Conservation (phyloP, 2,888 invertebrate species). For the Cataglyphis altisquamis region DNA sequence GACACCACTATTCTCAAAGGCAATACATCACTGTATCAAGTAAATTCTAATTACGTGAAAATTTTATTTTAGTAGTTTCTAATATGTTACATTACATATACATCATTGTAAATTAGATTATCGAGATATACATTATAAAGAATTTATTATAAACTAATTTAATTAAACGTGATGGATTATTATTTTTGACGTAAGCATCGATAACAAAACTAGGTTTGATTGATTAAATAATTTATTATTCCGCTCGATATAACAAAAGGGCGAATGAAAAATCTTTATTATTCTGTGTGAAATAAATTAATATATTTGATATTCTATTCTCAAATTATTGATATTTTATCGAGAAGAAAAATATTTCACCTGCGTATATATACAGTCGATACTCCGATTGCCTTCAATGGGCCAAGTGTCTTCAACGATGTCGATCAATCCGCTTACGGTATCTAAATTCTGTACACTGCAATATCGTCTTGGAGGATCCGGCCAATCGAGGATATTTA, state of each 20-base stretch:
- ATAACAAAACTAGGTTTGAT: background rate
- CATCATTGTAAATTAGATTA: slow-evolving; percentile 8
- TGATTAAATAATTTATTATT: background rate
- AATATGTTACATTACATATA: background rate
- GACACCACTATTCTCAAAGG: background rate
- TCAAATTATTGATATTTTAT: background rate
- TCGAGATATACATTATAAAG: background rate
- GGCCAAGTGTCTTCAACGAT: slow-evolving; percentile 84
- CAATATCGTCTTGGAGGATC: slow-evolving; percentile 81
- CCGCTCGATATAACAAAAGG: background rate
- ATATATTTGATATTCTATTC: background rate
- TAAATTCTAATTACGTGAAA: slow-evolving; percentile 16
- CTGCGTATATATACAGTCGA: slow-evolving; percentile 85
- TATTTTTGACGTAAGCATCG: background rate
- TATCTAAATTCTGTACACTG: slow-evolving; percentile 84
- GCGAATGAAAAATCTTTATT: background rate
- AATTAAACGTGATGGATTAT: background rate
- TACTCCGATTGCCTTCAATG: slow-evolving; percentile 82
- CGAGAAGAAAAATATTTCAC: slow-evolving; percentile 65
- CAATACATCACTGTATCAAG: background rate
- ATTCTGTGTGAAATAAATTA: background rate
- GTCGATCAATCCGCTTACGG: slow-evolving; percentile 84
- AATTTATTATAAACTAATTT: background rate
- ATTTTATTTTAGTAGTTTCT: background rate
- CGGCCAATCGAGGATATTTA: slow-evolving; percentile 85